These are phyloP conservation scores for Balaeniceps rex DNA, from an alignment of 2,113 vertebrate genomes.

Conservation along the genomic window DNA sequence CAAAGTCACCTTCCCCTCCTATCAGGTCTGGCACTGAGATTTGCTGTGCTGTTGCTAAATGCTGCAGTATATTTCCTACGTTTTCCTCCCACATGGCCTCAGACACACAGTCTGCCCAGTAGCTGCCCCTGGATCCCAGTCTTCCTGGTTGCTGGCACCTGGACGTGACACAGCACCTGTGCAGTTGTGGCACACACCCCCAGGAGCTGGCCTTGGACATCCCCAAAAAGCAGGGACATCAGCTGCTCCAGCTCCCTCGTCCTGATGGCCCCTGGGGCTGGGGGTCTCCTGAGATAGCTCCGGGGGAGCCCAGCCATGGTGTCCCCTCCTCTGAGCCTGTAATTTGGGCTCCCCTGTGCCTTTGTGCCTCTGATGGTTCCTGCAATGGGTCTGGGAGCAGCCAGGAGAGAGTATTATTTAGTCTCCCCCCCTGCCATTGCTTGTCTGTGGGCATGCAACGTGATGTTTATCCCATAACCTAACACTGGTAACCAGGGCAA, in stretches of 20 bases:
- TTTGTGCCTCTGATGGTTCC: background rate
- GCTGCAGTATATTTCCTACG: background rate
- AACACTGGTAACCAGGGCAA: background rate
- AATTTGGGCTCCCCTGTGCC: background rate
- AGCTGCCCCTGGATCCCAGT: background rate
- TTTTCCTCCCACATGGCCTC: background rate
- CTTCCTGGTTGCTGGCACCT: background rate
- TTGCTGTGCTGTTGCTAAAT: background rate
- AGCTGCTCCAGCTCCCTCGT: background rate
- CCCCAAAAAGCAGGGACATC: background rate
- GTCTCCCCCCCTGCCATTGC: background rate
- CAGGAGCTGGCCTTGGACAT: background rate
- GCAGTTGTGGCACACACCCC: background rate
- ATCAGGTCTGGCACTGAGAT: background rate
- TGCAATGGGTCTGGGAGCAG: background rate
- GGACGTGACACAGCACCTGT: background rate
- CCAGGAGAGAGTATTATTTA: background rate
- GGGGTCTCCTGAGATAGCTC: background rate
- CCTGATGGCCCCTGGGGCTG: background rate
- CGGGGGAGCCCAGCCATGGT: background rate
- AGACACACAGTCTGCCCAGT: background rate
- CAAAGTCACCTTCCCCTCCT: background rate
- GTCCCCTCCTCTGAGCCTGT: background rate
- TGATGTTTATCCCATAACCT: background rate
- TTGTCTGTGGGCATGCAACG: fast-evolving